Conservation (phyloP, 2,888 invertebrate genomes). For the Subacronicta megacephala region DNA sequence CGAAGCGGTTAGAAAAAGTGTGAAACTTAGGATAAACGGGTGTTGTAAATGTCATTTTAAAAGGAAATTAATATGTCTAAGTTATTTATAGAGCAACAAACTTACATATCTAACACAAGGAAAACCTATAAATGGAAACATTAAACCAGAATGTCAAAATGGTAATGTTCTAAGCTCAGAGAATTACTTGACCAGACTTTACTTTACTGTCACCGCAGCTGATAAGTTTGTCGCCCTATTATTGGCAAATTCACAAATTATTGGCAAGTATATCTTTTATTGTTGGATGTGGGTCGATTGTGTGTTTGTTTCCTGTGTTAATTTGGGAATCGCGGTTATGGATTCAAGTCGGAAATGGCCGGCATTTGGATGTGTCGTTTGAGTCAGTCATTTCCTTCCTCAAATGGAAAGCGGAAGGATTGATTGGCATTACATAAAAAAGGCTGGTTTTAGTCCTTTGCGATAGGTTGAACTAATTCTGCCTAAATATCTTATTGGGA, state of each 20-base stretch:
- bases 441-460: not conserved
- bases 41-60: slow-evolving; percentile 6
- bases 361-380: not conserved
- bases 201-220: no score
- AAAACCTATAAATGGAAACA: no score
- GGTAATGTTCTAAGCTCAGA: no score
- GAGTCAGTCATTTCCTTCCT: not conserved
- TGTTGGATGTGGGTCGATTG: not conserved
- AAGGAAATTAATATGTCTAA: slow-evolving; percentile 8
- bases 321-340: not conserved
- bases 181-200: no score
- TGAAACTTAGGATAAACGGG: not conserved
- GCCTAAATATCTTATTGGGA: no score
- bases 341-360: not conserved
- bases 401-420: not conserved
- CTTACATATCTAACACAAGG: no score
- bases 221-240: no score
- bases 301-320: slow-evolving; percentile 1
- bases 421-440: not conserved
- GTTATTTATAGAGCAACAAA: not conserved
- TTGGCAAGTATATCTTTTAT: not conserved
- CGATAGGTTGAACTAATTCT: no score
- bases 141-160: no score
- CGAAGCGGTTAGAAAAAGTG: not conserved
- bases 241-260: no score